A percentile compares a stretch with the other conserved stretches of the same genome.
Conservation (phyloP, 1,140 invertebrate genomes). For the Caenorhabditis briggsae region DNA sequence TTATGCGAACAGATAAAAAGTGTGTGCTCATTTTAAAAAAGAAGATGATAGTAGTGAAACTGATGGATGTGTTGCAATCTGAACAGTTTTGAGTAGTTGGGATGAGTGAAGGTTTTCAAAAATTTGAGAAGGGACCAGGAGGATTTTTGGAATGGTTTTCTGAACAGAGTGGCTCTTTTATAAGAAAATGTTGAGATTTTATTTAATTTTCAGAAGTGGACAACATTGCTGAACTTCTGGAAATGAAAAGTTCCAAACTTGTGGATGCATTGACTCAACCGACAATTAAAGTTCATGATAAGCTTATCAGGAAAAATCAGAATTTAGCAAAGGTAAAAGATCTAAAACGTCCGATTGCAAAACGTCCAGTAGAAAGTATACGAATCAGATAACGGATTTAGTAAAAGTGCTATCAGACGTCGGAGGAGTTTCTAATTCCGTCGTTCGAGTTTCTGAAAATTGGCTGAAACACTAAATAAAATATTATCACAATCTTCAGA, state of each 20-base stretch:
- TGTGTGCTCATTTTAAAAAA: not conserved
- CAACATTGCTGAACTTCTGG: conserved; percentile 79
- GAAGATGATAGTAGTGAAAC: not conserved
- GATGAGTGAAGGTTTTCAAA: no score
- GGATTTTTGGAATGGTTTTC: no score
- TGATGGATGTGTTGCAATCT: conserved; percentile 26
- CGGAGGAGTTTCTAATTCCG: no score
- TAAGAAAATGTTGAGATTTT: not conserved
- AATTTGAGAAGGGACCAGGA: no score
- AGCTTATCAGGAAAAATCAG: conserved; percentile 82
- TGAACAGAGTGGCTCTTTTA: not conserved
- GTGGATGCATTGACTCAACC: conserved; percentile 82
- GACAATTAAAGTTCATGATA: conserved; percentile 81
- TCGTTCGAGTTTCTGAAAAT: no score
- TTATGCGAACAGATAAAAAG: not conserved
- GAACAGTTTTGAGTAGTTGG: not conserved
- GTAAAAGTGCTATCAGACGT: no score
- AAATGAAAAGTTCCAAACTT: conserved; percentile 81
- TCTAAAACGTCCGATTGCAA: not conserved
- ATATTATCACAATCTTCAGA: no score
- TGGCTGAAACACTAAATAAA: no score
- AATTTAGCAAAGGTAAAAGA: conserved; percentile 84
- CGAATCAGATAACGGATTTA: no score
- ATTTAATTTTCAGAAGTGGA: conserved; percentile 69
- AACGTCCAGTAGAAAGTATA: no score